Percentiles rank a stretch among this genome's conserved stretches.
Conservation (phyloP, 2,113 vertebrate species). For the Thymallus thymallus region DNA sequence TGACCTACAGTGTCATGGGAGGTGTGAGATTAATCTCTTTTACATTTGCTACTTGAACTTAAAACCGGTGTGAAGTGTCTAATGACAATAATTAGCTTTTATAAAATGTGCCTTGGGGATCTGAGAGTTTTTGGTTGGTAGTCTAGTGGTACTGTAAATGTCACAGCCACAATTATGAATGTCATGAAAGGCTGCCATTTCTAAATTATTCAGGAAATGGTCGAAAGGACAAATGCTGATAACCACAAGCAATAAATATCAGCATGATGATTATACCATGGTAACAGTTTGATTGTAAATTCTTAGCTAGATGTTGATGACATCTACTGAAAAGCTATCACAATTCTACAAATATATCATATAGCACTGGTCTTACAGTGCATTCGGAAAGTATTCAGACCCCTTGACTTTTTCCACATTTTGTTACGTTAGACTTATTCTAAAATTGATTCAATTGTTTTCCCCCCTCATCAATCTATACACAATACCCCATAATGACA, state of each 20-base stretch:
- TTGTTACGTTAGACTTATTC: too few species aligned
- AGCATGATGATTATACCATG: background rate
- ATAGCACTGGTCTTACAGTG: too few species aligned
- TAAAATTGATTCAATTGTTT: too few species aligned
- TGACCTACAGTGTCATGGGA: background rate
- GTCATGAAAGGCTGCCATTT: background rate
- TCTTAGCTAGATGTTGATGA: too few species aligned
- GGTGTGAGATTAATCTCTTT: background rate
- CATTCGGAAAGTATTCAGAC: too few species aligned
- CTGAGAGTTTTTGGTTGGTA: background rate
- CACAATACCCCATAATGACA: too few species aligned
- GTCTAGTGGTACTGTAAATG: slow-evolving; percentile 10
- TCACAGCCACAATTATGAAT: background rate
- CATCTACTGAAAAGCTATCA: too few species aligned
- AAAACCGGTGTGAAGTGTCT: background rate
- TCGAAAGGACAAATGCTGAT: background rate
- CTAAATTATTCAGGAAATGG: slow-evolving; percentile 10
- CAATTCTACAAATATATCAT: too few species aligned
- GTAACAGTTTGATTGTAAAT: too few species aligned
- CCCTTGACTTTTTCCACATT: too few species aligned
- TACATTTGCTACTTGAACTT: slow-evolving; percentile 10
- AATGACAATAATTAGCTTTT: slow-evolving; percentile 9
- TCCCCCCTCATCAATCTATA: too few species aligned
- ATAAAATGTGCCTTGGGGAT: background rate
- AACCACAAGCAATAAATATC: background rate